Evolutionary conservation across 35 echinoderm and acorn worm genomes (phyloP).

Genomic region (Anneissia japonica): DNA sequence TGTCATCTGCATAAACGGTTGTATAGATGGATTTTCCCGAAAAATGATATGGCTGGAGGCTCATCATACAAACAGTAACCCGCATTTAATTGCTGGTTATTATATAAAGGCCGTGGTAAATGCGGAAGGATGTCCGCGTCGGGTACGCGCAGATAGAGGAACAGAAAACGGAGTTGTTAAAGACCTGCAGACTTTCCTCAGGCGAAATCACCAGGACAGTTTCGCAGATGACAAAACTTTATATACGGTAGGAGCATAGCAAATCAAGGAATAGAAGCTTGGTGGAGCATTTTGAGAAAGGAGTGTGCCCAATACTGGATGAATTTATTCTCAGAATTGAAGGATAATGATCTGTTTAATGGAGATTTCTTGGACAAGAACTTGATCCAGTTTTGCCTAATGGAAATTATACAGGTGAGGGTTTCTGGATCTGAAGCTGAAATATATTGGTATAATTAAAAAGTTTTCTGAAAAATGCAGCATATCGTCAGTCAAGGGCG

Average conservation of each 20-base stretch:
- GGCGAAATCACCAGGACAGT: conserved; percentile 41
- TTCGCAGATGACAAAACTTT: conserved; percentile 45
- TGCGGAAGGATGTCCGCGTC: conserved; percentile 7
- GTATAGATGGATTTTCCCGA: conserved; percentile 58
- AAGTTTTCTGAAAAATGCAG: no score
- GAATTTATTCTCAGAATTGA: conserved; percentile 47
- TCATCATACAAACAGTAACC: conserved; percentile 37
- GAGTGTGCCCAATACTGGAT: conserved; percentile 64
- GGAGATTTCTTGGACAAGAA: conserved; percentile 54
- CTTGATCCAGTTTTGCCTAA: conserved; percentile 49
- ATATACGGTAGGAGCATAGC: conserved; percentile 50
- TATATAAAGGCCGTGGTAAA: conserved; percentile 13
- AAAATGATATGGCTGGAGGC: conserved; percentile 46
- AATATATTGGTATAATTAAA: no score
- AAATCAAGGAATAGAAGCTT: conserved; percentile 62
- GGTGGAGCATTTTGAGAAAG: conserved; percentile 68
- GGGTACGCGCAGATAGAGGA: conserved; percentile 36
- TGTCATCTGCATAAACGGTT: conserved; percentile 14
- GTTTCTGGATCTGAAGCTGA: background rate
- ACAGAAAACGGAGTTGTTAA: conserved; percentile 32
- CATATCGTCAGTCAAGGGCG: no score
- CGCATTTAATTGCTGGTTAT: conserved; percentile 37
- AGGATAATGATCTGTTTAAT: conserved; percentile 44
- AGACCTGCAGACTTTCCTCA: conserved; percentile 13
- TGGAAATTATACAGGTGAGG: conserved; percentile 55